These are phyloP conservation scores for Chrysaora quinquecirrha DNA, from an alignment of 30 jellyfish, hydroid and myxozoan genomes.

Conservation along the genomic window DNA sequence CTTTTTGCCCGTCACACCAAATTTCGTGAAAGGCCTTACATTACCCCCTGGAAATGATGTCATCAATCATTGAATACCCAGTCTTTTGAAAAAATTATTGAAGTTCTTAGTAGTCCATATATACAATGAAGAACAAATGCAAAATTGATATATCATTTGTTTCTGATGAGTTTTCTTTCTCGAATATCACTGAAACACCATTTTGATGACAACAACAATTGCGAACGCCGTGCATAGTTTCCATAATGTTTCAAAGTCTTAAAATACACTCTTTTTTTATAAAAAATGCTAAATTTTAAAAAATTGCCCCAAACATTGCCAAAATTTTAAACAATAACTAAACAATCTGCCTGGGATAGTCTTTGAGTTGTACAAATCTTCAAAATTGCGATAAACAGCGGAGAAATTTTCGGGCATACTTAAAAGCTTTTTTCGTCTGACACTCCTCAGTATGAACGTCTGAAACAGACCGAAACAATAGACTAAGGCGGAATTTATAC, in stretches of 20 bases:
- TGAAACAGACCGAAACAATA: too few species aligned
- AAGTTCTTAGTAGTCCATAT: neutral
- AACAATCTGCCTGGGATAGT: too few species aligned
- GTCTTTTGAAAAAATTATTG: neutral
- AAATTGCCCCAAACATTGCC: too few species aligned
- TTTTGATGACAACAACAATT: neutral
- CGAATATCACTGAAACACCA: neutral
- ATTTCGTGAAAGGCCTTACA: neutral
- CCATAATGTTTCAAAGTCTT: neutral
- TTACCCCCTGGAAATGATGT: neutral
- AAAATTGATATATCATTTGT: neutral
- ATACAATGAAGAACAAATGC: neutral
- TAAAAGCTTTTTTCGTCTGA: too few species aligned
- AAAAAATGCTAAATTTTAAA: too few species aligned
- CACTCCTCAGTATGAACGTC: too few species aligned
- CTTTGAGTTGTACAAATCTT: too few species aligned
- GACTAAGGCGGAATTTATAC: too few species aligned
- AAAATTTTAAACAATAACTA: too few species aligned
- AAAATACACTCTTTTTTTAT: too few species aligned
- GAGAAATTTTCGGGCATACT: too few species aligned
- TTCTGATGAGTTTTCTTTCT: neutral
- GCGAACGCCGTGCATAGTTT: neutral
- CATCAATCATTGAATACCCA: neutral
- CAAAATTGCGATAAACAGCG: too few species aligned
- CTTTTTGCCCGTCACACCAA: neutral